phyloP scores from a whole-genome alignment of 2,888 invertebrate species.

The Parasteatoda lunata region DNA sequence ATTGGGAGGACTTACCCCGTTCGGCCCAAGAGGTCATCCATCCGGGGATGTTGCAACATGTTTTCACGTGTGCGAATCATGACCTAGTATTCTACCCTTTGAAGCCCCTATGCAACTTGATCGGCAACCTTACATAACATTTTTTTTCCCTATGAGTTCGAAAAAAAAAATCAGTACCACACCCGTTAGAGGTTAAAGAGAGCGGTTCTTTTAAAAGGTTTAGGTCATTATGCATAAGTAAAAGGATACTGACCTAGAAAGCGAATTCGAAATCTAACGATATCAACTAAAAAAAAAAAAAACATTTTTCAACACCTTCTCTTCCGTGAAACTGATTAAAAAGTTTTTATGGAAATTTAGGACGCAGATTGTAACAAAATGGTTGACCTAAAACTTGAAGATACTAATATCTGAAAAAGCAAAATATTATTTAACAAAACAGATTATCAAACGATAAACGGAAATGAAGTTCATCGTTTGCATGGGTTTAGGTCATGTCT shows the following conservation, averaged over 20 bases:
- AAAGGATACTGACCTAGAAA: constrained; percentile 56
- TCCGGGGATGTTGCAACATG: constrained; percentile 46
- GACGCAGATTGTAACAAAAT: constrained; percentile 45
- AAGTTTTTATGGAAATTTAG: constrained; percentile 44
- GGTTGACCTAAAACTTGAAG: constrained; percentile 56
- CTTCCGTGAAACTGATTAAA: constrained; percentile 32
- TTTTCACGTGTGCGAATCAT: constrained; percentile 50
- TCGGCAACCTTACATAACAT: constrained; percentile 53
- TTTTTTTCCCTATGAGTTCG: constrained; percentile 11
- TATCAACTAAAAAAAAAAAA: constrained; percentile 48
- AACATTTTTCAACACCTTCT: constrained; percentile 18
- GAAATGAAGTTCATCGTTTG: constrained; percentile 38
- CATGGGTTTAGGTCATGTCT: constrained; percentile 32
- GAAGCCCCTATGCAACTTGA: constrained; percentile 53
- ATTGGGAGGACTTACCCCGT: constrained; percentile 2
- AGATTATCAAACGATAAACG: constrained; percentile 1
- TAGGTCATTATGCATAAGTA: constrained; percentile 52
- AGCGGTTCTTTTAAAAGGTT: constrained; percentile 36
- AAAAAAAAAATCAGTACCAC: constrained; percentile 31
- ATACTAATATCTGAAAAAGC: constrained; percentile 8
- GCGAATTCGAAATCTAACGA: constrained; percentile 22
- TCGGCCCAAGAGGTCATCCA: background rate
- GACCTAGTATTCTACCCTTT: constrained; percentile 58
- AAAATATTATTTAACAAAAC: background rate
- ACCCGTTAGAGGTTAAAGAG: constrained; percentile 52